Conservation (phyloP, 2,888 invertebrate genomes). For the Machimus atricapillus region DNA sequence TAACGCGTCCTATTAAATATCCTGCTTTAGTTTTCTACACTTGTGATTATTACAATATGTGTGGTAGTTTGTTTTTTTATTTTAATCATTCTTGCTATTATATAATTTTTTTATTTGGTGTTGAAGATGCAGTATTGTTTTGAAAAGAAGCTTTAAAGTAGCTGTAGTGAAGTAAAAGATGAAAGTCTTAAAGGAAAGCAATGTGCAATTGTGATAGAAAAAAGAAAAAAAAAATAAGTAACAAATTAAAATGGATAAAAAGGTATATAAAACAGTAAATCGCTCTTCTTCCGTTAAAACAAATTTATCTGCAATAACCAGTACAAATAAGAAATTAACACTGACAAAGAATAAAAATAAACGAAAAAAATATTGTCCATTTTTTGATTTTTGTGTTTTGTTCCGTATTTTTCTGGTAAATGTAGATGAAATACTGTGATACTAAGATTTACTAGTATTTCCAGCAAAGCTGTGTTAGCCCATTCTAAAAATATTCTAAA, state of each 20-base stretch:
- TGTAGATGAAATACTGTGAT: conserved; percentile 60
- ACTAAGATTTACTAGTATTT: conserved; percentile 64
- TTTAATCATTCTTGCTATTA: not conserved
- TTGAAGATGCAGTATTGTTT: not conserved
- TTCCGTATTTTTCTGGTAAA: not conserved
- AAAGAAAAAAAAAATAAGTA: not conserved
- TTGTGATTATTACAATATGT: not conserved
- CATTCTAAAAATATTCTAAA: conserved; percentile 63
- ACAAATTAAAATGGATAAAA: not conserved
- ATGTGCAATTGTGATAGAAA: not conserved
- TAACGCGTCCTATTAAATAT: not conserved
- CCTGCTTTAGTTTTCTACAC: not conserved
- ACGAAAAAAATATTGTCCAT: not conserved
- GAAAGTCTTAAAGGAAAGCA: not conserved
- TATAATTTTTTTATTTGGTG: not conserved
- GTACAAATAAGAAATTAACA: not conserved
- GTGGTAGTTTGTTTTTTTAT: not conserved
- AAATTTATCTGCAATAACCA: not conserved
- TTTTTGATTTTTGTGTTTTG: not conserved
- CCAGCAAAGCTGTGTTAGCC: conserved; percentile 64
- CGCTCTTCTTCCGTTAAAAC: not conserved
- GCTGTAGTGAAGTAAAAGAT: not conserved
- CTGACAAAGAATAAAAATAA: not conserved
- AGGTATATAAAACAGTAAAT: not conserved
- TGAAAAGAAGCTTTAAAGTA: not conserved